Conservation (phyloP, 2,888 invertebrate species). For the Trachelus stipa region DNA sequence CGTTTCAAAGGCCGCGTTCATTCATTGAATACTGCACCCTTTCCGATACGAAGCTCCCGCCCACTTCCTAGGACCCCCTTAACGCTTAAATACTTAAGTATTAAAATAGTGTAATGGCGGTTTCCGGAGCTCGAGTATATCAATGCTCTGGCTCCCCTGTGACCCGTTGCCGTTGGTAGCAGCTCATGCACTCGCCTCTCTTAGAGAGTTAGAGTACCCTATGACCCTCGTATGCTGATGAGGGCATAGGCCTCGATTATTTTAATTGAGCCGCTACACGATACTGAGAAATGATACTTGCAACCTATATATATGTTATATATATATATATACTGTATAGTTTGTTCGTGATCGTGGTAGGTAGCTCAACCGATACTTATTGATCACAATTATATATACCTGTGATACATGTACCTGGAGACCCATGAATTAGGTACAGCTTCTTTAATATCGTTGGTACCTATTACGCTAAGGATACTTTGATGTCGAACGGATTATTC, state of each 20-base stretch:
- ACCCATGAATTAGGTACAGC: not conserved
- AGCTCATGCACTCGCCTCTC: slow-evolving; percentile 2
- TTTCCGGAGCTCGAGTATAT: slow-evolving; percentile 55
- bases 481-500: not conserved
- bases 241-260: slow-evolving; percentile 54
- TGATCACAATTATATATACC: not conserved
- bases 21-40: not conserved
- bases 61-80: slow-evolving; percentile 57
- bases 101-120: slow-evolving; percentile 61
- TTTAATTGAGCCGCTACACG: slow-evolving; percentile 53
- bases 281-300: slow-evolving; percentile 42
- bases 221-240: slow-evolving; percentile 41
- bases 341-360: not conserved
- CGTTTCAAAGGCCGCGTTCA: not conserved
- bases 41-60: slow-evolving; percentile 35
- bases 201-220: slow-evolving; percentile 20
- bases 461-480: not conserved
- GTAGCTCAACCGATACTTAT: not conserved
- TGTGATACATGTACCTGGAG: not conserved
- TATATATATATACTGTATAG: not conserved
- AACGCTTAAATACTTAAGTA: slow-evolving; percentile 57
- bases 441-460: not conserved
- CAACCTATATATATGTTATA: not conserved
- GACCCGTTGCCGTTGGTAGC: not conserved
- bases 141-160: slow-evolving; percentile 30